Evolutionary conservation across 2,888 invertebrate species (phyloP).

Genomic region (Saturnia pavonia): DNA sequence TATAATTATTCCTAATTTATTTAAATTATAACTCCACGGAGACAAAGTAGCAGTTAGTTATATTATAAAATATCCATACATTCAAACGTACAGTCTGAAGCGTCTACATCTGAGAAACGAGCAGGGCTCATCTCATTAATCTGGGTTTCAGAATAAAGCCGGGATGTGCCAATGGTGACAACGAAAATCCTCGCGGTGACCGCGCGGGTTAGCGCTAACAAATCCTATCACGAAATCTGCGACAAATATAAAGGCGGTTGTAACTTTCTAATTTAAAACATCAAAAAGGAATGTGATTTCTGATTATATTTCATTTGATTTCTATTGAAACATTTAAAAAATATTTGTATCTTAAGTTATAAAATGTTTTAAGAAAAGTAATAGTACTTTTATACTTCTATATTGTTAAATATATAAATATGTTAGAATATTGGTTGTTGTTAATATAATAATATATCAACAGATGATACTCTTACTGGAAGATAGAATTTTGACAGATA

Average conservation of each 20-base stretch:
- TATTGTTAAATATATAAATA: not conserved
- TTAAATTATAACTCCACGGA: too few species aligned
- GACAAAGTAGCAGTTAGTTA: not conserved
- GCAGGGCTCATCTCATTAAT: slow-evolving; percentile 72
- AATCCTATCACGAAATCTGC: slow-evolving; percentile 71
- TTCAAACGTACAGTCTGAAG: slow-evolving; percentile 43
- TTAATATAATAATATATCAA: not conserved
- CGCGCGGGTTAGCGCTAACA: slow-evolving; percentile 55
- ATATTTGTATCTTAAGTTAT: not conserved
- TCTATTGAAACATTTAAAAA: not conserved
- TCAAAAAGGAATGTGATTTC: not conserved
- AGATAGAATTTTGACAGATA: not conserved
- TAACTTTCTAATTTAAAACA: slow-evolving; percentile 16
- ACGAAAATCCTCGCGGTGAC: slow-evolving; percentile 65
- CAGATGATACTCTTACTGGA: not conserved
- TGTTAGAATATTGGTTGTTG: not conserved
- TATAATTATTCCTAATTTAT: too few species aligned
- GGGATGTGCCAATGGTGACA: slow-evolving; percentile 75
- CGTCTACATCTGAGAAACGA: slow-evolving; percentile 38
- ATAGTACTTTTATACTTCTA: not conserved
- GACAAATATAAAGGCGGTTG: slow-evolving; percentile 61
- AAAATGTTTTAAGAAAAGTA: not conserved
- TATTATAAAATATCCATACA: slow-evolving; percentile 38
- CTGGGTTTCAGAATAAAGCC: slow-evolving; percentile 75
- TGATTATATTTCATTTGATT: not conserved